Evolutionary conservation across 2,888 invertebrate species (phyloP).

Genomic region (Heteropelma amictum): DNA sequence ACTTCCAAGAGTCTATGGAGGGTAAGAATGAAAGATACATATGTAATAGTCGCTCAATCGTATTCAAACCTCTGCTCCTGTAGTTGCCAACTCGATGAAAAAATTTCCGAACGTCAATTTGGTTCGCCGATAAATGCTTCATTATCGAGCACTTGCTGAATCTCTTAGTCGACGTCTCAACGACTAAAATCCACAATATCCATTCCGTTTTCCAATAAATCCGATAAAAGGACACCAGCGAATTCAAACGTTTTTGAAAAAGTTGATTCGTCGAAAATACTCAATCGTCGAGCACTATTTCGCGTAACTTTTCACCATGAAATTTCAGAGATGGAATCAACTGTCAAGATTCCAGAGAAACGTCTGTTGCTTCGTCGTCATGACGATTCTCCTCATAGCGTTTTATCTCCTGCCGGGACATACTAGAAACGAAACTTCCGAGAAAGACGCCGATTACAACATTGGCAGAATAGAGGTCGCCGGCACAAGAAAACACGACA

Average conservation of each 20-base stretch:
- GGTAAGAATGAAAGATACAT: constrained; percentile 66
- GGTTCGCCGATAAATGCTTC: no score
- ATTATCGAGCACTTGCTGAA: no score
- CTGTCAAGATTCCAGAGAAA: constrained; percentile 90
- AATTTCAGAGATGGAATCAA: constrained; percentile 89
- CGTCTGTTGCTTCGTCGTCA: constrained; percentile 83
- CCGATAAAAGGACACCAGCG: no score
- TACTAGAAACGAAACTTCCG: constrained; percentile 68
- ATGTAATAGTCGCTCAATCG: no score
- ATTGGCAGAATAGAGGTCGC: constrained; percentile 63
- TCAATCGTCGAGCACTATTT: not conserved
- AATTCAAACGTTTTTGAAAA: no score
- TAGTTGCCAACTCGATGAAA: no score
- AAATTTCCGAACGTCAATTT: no score
- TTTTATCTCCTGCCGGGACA: constrained; percentile 82
- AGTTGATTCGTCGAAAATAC: not conserved
- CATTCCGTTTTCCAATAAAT: no score
- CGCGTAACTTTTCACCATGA: not conserved
- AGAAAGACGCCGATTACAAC: constrained; percentile 71
- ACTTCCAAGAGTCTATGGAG: constrained; percentile 77
- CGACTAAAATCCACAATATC: no score
- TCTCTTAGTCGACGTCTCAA: no score
- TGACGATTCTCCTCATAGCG: constrained; percentile 81
- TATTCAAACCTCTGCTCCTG: no score
- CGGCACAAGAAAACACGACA: constrained; percentile 65